Evolutionary conservation across 2,888 invertebrate species (phyloP), one percentile per base, ranked within the genome.

Genomic region (Seira sanloemensis): DNA sequence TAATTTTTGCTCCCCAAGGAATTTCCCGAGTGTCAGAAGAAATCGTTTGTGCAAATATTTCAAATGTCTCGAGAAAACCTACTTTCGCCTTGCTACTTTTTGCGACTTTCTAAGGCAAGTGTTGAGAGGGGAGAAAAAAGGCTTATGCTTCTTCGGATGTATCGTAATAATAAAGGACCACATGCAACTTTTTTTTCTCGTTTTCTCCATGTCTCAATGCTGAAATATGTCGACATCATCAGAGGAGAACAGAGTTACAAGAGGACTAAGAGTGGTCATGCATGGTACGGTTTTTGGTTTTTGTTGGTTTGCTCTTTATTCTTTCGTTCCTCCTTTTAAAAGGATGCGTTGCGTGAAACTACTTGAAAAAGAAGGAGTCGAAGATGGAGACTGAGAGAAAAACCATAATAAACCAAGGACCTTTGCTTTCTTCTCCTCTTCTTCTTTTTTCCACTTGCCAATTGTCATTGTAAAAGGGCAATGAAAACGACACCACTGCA

Each of bases 21-120:
- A 78, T 83, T 72, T 68, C 68, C 67, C 58, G 74, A 83, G 77
- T 73, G 78, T 78, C 74, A 74, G 69, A 73, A 66, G 78, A 83
- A 83, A 83, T 77, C 73, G 77, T 77, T 73, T 83, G 82, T 77
- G 82, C 78, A 83, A 83, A 83, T 83, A 83, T 83, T 83, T 83
- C 77, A 76, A 83, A 83, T 73, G 77, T 75, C 75, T 71, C 67
- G 19, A 18, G 62, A 18, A 83, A 83, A 78, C 78, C 73, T 78
- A 74, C 18, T 80, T 74, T 74, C 62, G 21, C 62, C 37, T 67
- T 46, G 5, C 37, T 16, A 54, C 24, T 21, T 27, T n/a, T 67
- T 67, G 71, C 50, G 71, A 18, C 73, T n/a, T 74, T 74, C 58
- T 9, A 23, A 50, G 54, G 50, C 1, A 25, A 68, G 71, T 46